phyloP scores from a whole-genome alignment of 2,113 vertebrate species.

The Callaeas wilsoni region DNA sequence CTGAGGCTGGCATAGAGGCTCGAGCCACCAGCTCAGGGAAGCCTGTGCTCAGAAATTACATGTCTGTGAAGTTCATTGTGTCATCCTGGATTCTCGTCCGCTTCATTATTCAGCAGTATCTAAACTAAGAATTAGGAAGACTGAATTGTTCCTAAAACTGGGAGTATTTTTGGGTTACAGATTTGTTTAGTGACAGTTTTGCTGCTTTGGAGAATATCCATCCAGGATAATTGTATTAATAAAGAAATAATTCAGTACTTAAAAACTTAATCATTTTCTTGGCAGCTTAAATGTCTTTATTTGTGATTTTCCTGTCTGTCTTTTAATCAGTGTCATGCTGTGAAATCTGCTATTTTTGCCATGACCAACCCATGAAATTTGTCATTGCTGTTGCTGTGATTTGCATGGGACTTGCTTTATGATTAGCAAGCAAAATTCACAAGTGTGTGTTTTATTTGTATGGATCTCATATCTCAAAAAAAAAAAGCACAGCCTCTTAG shows the following conservation, averaged over 20 bases:
- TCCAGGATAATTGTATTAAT: background rate
- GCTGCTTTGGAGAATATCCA: background rate
- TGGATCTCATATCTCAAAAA: background rate
- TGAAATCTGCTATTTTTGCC: conserved; percentile 70
- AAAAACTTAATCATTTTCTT: conserved; percentile 37
- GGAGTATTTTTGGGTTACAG: background rate
- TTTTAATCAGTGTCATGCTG: conserved; percentile 61
- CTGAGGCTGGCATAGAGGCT: background rate
- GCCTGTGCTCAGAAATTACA: background rate
- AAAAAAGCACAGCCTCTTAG: background rate
- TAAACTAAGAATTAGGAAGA: background rate
- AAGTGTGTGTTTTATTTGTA: background rate
- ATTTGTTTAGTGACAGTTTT: background rate
- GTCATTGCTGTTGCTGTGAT: conserved; percentile 50
- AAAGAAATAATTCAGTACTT: background rate
- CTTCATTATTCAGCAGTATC: background rate
- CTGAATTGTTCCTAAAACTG: background rate
- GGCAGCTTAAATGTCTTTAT: conserved; percentile 56
- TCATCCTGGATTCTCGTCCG: background rate
- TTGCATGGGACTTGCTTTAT: conserved; percentile 43
- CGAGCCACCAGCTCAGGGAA: background rate
- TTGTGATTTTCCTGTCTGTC: conserved; percentile 46
- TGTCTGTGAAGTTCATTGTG: background rate
- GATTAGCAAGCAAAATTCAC: background rate
- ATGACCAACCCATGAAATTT: conserved; percentile 71